phyloP scores from a whole-genome alignment of 2,113 vertebrate species.

The Paralichthys olivaceus region DNA sequence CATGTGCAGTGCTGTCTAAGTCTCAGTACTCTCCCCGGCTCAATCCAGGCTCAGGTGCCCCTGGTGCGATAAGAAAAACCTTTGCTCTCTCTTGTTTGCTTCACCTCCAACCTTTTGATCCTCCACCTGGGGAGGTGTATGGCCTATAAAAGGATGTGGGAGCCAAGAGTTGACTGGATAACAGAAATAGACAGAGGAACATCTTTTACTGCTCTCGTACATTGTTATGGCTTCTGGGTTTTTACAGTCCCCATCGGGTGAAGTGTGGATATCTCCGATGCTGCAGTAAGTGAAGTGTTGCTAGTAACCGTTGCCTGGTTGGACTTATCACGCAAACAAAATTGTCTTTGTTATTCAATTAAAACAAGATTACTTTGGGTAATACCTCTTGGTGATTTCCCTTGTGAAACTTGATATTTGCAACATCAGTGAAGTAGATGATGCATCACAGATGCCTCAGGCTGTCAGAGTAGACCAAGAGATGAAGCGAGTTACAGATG shows the following conservation, averaged over 20 bases:
- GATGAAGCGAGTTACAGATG: not conserved
- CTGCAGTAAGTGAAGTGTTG: conserved; percentile 70
- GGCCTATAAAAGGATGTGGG: conserved; percentile 22
- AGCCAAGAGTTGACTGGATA: not conserved
- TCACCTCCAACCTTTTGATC: conserved; percentile 45
- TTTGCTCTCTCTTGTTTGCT: conserved; percentile 35
- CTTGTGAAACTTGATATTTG: not conserved
- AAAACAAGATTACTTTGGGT: not conserved
- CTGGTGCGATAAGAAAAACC: conserved; percentile 57
- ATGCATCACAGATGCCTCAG: not conserved
- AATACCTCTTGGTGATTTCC: not conserved
- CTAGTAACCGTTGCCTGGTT: conserved; percentile 10
- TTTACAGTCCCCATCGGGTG: conserved; percentile 55
- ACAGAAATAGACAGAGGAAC: conserved; percentile 12
- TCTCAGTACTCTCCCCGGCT: conserved; percentile 6
- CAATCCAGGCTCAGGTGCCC: conserved; percentile 27
- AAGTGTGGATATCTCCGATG: conserved; percentile 66
- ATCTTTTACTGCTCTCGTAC: not conserved
- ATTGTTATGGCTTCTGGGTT: conserved; percentile 55
- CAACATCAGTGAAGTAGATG: not conserved
- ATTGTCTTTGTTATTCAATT: conserved; percentile 1
- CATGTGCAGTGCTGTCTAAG: not conserved
- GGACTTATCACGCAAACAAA: not conserved
- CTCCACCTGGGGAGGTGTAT: conserved; percentile 34
- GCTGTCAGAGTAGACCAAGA: not conserved